phyloP scores from a whole-genome alignment of 1,140 invertebrate species.

The Listronotus bonariensis region DNA sequence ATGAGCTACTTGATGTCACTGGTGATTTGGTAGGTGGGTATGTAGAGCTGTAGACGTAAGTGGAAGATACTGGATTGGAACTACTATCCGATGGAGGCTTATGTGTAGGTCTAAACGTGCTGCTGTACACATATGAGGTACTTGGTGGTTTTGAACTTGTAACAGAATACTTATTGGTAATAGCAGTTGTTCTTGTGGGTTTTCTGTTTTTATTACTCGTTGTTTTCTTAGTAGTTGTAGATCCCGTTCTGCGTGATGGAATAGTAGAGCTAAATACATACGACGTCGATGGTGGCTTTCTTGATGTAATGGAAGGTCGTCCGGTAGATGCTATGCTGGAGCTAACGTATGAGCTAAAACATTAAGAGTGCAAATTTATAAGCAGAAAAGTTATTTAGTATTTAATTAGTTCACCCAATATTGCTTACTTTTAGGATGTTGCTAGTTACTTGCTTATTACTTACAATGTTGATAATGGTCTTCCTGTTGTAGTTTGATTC shows the following conservation, averaged over 20 bases:
- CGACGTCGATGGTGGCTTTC: slow-evolving; percentile 45
- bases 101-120: slow-evolving; percentile 57
- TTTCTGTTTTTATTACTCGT: slow-evolving; percentile 3
- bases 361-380: no score
- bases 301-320: slow-evolving; percentile 31
- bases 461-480: slow-evolving; percentile 48
- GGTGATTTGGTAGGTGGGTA: slow-evolving; percentile 25
- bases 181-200: slow-evolving; percentile 46
- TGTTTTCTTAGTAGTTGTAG: slow-evolving; percentile 46
- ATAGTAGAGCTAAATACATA: slow-evolving; percentile 45
- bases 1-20: slow-evolving; percentile 28
- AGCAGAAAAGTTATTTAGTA: no score
- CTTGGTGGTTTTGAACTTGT: slow-evolving; percentile 56
- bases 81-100: slow-evolving; percentile 19
- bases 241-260: slow-evolving; percentile 33
- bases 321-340: slow-evolving; percentile 28
- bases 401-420: no score
- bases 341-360: slow-evolving; percentile 24
- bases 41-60: slow-evolving; percentile 26
- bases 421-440: no score
- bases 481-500: slow-evolving; percentile 49
- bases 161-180: slow-evolving; percentile 10
- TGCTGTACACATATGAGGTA: slow-evolving; percentile 65
- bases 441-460: not conserved
- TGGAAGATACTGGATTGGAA: slow-evolving; percentile 12